Evolutionary conservation across 2,797 vertebrate genomes (phyloP).

Genomic region (Halcyon chelicuti): DNA sequence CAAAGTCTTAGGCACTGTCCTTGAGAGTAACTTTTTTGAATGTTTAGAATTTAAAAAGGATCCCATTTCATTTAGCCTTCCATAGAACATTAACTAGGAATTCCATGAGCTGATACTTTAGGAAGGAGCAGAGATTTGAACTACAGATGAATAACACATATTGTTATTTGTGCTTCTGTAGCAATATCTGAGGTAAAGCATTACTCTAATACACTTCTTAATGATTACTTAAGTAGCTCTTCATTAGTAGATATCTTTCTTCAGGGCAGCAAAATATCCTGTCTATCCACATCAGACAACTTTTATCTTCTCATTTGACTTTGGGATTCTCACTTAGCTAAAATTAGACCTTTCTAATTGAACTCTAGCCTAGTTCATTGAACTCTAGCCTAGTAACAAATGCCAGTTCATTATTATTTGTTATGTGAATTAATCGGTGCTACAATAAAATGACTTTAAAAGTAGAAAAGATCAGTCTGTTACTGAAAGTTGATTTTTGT

Average conservation of each 20-base stretch:
- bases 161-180: background rate
- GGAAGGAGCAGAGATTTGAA: background rate
- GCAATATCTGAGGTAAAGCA: background rate
- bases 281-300: background rate
- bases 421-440: background rate
- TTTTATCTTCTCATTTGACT: background rate
- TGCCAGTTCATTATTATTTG: background rate
- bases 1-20: background rate
- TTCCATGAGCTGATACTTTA: background rate
- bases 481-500: background rate
- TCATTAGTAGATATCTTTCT: background rate
- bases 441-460: background rate
- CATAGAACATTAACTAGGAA: background rate
- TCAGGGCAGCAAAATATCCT: background rate
- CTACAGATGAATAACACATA: background rate
- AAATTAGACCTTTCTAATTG: background rate
- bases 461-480: background rate
- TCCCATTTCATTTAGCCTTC: background rate
- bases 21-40: background rate
- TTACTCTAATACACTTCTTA: background rate
- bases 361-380: background rate
- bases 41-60: background rate
- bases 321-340: background rate
- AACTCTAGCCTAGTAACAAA: background rate
- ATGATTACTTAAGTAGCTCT: background rate